A percentile compares a stretch with the other conserved stretches of the same genome.
These are phyloP conservation scores for Callionymus lyra DNA, from an alignment of 2,113 vertebrate species.

Conservation along the genomic window DNA sequence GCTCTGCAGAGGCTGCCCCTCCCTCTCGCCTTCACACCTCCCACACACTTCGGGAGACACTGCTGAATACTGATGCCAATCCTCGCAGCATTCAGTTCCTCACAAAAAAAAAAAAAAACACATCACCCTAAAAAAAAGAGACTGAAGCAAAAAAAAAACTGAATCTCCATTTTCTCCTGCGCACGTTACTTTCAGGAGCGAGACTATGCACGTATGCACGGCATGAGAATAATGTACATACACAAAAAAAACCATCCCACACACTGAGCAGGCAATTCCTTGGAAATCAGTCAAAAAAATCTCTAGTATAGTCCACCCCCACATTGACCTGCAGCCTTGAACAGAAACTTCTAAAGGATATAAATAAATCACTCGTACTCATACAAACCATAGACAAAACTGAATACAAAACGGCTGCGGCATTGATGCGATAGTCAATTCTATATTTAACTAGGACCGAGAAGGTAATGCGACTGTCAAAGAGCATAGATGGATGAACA, in stretches of 20 bases:
- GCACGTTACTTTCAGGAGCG: too few relatives aligned
- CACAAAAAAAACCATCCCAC: conserved; percentile 23
- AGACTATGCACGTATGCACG: neutral
- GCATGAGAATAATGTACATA: conserved; percentile 19
- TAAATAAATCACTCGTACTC: too few relatives aligned
- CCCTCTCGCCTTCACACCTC: conserved; percentile 19
- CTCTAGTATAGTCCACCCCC: conserved; percentile 10
- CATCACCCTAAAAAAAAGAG: neutral
- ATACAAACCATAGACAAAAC: too few relatives aligned
- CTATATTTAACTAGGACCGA: too few relatives aligned
- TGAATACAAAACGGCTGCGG: too few relatives aligned
- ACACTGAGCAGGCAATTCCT: conserved; percentile 22
- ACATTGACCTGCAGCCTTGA: conserved; percentile 9
- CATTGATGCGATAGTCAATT: too few relatives aligned
- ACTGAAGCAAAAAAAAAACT: neutral
- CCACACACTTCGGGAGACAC: conserved; percentile 35
- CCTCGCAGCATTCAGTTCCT: conserved; percentile 9
- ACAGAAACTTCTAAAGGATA: conserved; percentile 10
- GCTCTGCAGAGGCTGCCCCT: conserved; percentile 36
- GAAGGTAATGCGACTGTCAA: too few relatives aligned
- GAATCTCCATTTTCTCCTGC: too few relatives aligned
- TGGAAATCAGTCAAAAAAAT: conserved; percentile 21
- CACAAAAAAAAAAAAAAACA: conserved; percentile 18
- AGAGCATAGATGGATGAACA: too few relatives aligned
- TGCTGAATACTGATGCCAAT: conserved; percentile 55